Evolutionary conservation across 2,888 invertebrate species (phyloP).

Genomic region (Oscheius onirici): DNA sequence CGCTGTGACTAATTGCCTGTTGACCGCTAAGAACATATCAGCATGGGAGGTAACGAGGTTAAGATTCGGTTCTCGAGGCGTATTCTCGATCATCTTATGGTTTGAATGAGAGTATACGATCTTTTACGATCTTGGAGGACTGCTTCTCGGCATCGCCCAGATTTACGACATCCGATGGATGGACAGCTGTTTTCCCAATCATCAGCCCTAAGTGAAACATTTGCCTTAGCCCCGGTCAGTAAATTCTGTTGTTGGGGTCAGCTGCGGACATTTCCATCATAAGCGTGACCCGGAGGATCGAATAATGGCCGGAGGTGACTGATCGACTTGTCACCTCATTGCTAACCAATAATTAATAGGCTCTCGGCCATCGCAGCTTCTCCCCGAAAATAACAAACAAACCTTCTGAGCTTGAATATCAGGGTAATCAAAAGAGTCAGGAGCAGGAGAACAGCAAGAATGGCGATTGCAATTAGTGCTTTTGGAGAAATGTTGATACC

Average conservation of each 20-base stretch:
- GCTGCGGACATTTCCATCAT: conserved; percentile 28
- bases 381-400: conserved; percentile 4
- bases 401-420: conserved; percentile 24
- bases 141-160: conserved; percentile 23
- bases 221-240: background rate
- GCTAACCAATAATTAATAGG: conserved; percentile 25
- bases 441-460: conserved; percentile 13
- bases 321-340: conserved; percentile 31
- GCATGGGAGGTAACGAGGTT: conserved; percentile 12
- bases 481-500: conserved; percentile 4
- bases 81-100: conserved; percentile 25
- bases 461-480: conserved; percentile 22
- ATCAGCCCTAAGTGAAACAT: conserved; percentile 14
- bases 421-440: conserved; percentile 12
- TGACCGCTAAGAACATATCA: conserved; percentile 6
- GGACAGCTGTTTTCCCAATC: conserved; percentile 27
- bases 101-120: conserved; percentile 28
- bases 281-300: conserved; percentile 17
- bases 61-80: background rate
- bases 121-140: conserved; percentile 27
- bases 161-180: conserved; percentile 27
- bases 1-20: conserved; percentile 20
- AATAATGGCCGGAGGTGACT: conserved; percentile 29
- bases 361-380: background rate
- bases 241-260: conserved; percentile 8